These are phyloP conservation scores for Blomia tropicalis DNA, from an alignment of 2,888 invertebrate genomes.

Conservation along the genomic window DNA sequence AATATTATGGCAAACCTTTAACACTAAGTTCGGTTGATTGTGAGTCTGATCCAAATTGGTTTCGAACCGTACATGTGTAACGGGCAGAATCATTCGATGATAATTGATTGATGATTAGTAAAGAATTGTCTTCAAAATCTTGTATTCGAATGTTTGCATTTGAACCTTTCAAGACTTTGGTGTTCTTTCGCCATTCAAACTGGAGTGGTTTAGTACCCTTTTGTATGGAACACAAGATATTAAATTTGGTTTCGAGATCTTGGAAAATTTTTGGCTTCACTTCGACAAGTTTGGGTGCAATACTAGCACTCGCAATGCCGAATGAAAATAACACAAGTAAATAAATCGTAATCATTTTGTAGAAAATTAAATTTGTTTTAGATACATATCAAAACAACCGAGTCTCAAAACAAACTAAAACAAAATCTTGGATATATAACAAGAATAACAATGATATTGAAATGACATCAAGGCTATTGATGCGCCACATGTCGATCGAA, in stretches of 20 bases:
- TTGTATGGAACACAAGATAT: slow-evolving; percentile 22
- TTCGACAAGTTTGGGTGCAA: neutral
- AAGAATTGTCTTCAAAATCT: neutral
- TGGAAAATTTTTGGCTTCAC: neutral
- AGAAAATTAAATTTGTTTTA: no score
- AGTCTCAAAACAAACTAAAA: neutral
- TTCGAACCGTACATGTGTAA: neutral
- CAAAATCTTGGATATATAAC: neutral
- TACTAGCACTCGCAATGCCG: neutral
- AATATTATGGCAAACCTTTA: slow-evolving; percentile 3
- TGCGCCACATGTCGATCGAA: neutral
- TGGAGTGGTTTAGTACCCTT: slow-evolving; percentile 27
- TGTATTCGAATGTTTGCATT: neutral
- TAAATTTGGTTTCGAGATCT: slow-evolving; percentile 13
- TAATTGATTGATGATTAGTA: neutral
- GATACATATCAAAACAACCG: no score
- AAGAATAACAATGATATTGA: neutral
- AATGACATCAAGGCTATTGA: no score
- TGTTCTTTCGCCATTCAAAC: slow-evolving; percentile 27
- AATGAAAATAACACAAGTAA: neutral
- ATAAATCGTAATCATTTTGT: neutral
- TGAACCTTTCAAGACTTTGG: neutral
- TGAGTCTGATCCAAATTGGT: neutral
- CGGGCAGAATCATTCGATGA: neutral
- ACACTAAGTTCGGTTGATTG: neutral